Evolutionary conservation across 2,888 invertebrate species (phyloP).

Genomic region (Tipula unca): DNA sequence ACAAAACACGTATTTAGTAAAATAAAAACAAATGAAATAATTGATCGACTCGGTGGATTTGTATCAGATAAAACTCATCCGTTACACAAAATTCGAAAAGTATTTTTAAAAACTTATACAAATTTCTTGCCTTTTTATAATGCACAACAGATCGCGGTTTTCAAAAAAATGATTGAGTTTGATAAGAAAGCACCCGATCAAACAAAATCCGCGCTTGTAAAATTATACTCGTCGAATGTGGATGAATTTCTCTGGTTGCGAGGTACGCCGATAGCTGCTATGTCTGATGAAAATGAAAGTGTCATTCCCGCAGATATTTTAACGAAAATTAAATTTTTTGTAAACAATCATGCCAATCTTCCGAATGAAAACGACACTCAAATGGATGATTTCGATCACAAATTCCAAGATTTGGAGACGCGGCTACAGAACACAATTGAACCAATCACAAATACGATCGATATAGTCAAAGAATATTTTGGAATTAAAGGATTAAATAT

Average conservation of each 20-base stretch:
- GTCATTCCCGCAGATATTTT: background rate
- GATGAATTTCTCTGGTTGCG: background rate
- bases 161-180: constrained; percentile 24
- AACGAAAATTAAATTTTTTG: background rate
- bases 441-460: constrained; percentile 17
- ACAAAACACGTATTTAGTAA: constrained; percentile 42
- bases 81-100: constrained; percentile 25
- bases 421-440: background rate
- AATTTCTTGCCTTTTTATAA: constrained; percentile 26
- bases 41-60: constrained; percentile 25
- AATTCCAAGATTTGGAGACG: background rate
- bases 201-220: background rate
- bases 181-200: background rate
- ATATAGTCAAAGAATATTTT: constrained; percentile 27
- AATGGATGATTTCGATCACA: background rate
- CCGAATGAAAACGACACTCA: background rate
- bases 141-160: constrained; percentile 24
- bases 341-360: background rate
- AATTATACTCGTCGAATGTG: background rate
- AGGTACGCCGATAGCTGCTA: background rate
- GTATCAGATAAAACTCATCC: constrained; percentile 25
- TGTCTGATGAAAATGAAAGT: background rate
- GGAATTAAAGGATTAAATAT: constrained; percentile 22
- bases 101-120: constrained; percentile 24
- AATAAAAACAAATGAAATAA: background rate